Base-by-base conservation (phyloP, 1,140 invertebrate species). In the Cheumatopsyche charites region DNA sequence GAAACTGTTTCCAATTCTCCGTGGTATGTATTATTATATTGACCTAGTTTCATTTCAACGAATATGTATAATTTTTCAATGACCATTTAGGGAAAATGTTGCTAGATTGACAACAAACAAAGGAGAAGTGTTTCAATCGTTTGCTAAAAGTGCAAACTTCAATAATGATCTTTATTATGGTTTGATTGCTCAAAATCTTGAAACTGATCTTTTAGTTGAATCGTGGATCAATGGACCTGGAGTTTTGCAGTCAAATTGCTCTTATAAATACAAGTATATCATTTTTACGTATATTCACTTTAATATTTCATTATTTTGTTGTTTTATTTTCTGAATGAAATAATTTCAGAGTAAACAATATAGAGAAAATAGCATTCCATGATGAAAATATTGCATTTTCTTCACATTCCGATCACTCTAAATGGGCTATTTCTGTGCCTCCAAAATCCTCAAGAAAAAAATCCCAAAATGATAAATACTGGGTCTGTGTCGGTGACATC, bases 401-500 rank as follows among this genome's bases (percentile, higher is more conserved):
- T n/a, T 90, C 88, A 1, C 87, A 88, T 21, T 85, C 87, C 49
- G 95, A 98, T 82, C 96, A 98, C 82, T 94, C 94, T 0, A 98
- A 98, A 82, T 97, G 95, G 95, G 91, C 92, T 0, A 88, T 96
- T 1, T 86, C 91, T 0, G 80, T 80, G 1, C 82, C 83, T 0
- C 81, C 85, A 25, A 1, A 25, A 23, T 52, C 19, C 72, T 82
- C 63, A 26, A 19, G 13, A 23, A 43, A 55, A 55, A 68, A 79
- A 80, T 78, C 80, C 82, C 80, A 76, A 81, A 79, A 19, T 80
- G 81, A 47, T 79, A 79, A 83, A 42, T 85, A 86, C 52, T 96
- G 92, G 92, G 87, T 91, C 69, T 98, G 96, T 79, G 88, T 98
- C 13, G 94, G 94, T 12, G 96, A 97, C 80, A 95, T 98, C 19